Conservation (phyloP, 2,113 vertebrate species). For the Turdus rufiventris region DNA sequence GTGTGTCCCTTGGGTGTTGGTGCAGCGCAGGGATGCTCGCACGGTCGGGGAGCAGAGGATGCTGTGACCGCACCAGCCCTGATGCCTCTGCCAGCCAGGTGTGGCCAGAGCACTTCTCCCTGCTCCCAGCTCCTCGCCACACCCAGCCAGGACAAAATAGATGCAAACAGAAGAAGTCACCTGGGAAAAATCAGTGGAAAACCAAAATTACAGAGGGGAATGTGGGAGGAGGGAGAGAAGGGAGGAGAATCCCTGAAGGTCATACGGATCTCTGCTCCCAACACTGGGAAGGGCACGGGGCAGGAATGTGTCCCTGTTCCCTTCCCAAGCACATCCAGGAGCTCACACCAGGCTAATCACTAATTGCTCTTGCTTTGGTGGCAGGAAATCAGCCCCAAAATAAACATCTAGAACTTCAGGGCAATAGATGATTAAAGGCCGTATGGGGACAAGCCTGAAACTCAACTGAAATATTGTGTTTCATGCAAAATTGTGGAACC, state of each 20-base stretch:
- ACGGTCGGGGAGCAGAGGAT: accelerated
- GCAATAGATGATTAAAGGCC: not conserved
- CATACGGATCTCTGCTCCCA: accelerated
- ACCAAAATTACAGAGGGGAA: not conserved
- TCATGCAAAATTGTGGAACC: accelerated
- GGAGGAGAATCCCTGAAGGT: not conserved
- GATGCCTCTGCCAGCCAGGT: accelerated
- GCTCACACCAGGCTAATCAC: not conserved
- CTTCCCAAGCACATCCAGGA: not conserved
- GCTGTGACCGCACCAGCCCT: accelerated
- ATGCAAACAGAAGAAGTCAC: not conserved
- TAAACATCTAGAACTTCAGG: not conserved
- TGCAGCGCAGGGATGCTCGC: accelerated
- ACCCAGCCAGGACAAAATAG: not conserved
- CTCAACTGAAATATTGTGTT: not conserved
- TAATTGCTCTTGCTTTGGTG: not conserved
- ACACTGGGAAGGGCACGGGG: accelerated
- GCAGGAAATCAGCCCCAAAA: not conserved
- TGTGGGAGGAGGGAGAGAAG: not conserved
- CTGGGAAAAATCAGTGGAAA: not conserved
- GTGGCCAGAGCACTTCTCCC: not conserved
- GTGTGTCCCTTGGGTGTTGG: not conserved
- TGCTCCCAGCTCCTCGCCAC: not conserved
- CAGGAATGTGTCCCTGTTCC: accelerated
- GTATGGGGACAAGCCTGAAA: not conserved